These are phyloP conservation scores for Danio albolineatus DNA, from an alignment of 2,797 vertebrate species.

Conservation along the genomic window DNA sequence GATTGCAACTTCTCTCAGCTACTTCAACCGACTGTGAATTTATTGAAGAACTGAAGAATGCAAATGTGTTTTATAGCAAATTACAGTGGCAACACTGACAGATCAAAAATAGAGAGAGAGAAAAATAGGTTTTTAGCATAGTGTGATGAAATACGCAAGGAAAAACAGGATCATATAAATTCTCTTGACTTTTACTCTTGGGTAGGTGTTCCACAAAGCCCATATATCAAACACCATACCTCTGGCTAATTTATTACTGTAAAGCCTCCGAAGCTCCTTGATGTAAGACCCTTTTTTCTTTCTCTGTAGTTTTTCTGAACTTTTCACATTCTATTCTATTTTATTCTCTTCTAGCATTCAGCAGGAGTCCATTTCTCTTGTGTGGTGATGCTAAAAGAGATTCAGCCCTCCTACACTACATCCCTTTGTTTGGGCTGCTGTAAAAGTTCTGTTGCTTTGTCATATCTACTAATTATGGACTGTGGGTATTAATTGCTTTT, in stretches of 20 bases:
- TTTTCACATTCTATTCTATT: slow-evolving; percentile 7
- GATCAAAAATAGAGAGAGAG: neutral
- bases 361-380: neutral
- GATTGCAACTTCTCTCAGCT: neutral
- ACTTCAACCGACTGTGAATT: neutral
- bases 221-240: neutral
- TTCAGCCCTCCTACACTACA: neutral
- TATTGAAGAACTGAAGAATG: neutral
- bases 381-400: slow-evolving; percentile 17
- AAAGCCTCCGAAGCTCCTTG: neutral
- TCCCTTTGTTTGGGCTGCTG: slow-evolving; percentile 14
- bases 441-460: slow-evolving; percentile 31
- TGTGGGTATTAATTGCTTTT: slow-evolving; percentile 42
- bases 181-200: neutral
- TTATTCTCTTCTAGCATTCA: neutral
- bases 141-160: neutral
- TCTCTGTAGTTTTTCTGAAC: neutral
- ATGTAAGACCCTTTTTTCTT: neutral
- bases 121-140: neutral
- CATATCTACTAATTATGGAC: slow-evolving; percentile 42
- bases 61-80: neutral
- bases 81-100: neutral
- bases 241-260: neutral
- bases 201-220: slow-evolving; percentile 7
- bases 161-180: slow-evolving; percentile 14